A percentile compares a stretch with the other conserved stretches of the same genome.
These are phyloP conservation scores for Habrosyne pyritoides DNA, from an alignment of 2,888 invertebrate species.

Conservation along the genomic window DNA sequence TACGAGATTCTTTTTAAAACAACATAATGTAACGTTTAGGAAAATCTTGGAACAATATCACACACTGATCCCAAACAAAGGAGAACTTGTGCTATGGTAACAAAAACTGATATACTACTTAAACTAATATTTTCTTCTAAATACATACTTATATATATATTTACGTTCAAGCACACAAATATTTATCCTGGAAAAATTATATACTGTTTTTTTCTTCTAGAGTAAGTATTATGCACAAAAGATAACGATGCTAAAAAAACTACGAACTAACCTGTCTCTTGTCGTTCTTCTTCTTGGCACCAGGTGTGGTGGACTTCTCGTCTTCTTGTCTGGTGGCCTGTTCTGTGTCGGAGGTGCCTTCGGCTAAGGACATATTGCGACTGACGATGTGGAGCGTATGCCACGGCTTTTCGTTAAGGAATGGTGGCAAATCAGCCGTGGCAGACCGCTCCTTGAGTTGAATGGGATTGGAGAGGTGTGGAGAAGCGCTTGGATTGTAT, in stretches of 20 bases:
- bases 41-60: too few relatives aligned
- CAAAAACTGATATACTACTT: too few relatives aligned
- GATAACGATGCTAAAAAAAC: neutral
- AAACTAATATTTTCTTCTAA: too few relatives aligned
- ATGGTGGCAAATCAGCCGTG: conserved; percentile 64
- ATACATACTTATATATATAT: too few relatives aligned
- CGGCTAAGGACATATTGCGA: conserved; percentile 78
- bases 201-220: too few relatives aligned
- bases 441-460: conserved; percentile 55
- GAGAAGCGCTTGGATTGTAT: conserved; percentile 35
- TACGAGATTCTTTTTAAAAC: too few relatives aligned
- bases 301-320: conserved; percentile 31
- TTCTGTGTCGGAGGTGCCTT: conserved; percentile 74
- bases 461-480: conserved; percentile 22
- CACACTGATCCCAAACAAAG: too few relatives aligned
- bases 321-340: conserved; percentile 39
- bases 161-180: too few relatives aligned
- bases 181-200: too few relatives aligned
- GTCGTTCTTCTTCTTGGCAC: conserved; percentile 40
- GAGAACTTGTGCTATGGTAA: too few relatives aligned
- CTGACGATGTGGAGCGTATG: conserved; percentile 54
- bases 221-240: neutral
- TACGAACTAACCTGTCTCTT: conserved; percentile 32
- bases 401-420: conserved; percentile 60
- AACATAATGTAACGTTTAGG: too few relatives aligned